Base-by-base conservation (phyloP, 2,888 invertebrate species). In the Melitaea athalia region DNA sequence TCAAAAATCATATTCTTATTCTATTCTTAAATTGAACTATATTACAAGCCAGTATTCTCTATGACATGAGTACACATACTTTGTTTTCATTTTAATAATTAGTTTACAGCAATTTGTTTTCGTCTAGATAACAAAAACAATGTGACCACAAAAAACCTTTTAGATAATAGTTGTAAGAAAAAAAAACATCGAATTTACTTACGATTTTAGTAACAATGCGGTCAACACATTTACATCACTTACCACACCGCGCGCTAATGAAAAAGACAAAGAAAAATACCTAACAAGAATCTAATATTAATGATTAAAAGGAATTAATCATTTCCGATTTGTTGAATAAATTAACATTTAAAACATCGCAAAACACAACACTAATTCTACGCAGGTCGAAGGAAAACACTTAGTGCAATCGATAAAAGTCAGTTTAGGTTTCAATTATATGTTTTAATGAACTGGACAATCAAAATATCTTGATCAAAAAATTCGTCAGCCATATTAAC, bases 401-500 rank as follows among this genome's bases (percentile, higher is more conserved):
- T 38, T 14, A 43, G 38, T 47, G 49, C 12, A 62, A 33, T 53
- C 33, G 33, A 47, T 42, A 33, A 17, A 12, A 50, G 1, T 59
- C 12, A 62, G 42, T 31, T 4, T 10, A 15, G 14, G n/a, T n/a
- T 42, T 38, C 12, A 47, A 24, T 55, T 38, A 57, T 57, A 24
- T 12, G 5, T 24, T 15, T 47, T 63, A 63, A 59, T 61, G 72
- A 72, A 81, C 79, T 78, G 75, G 71, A 72, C 72, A 78, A 81
- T 78, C 79, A 76, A 76, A 81, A 84, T 83, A 81, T 74, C 77
- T 78, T 78, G 77, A 79, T 82, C 81, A 80, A 81, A 84, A 86
- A 83, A 78, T 24, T 81, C 74, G 83, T 82, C 87, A 83, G 93
- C 92, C 93, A 93, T 93, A 85, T 92, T 53, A 88, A 81, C 83